Evolutionary conservation across 2,113 vertebrate genomes (phyloP), one percentile per base, ranked within the genome.

Genomic region (Lampris incognitus): DNA sequence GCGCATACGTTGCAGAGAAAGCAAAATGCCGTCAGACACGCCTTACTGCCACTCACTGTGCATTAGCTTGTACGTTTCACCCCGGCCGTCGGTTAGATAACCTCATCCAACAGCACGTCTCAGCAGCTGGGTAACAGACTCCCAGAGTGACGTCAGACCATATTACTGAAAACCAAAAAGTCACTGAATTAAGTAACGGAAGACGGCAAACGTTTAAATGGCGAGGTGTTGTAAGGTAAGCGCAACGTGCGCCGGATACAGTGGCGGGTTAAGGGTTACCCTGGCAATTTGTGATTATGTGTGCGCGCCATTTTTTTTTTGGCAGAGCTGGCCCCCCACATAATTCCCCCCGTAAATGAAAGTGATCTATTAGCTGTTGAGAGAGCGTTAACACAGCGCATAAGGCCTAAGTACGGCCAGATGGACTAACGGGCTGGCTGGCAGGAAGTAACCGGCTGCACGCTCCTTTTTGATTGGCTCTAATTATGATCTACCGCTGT

Each of bases 401-500:
- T 85, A 83, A 74, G 72, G 74, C 76, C 75, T 66, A 64, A 80
- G 74, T 66, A 50, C 2, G 66, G 78, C 82, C 91, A 92, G 88
- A 92, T 91, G 90, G 90, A 91, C 87, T 52, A 72, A 85, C 80
- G 79, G 80, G 67, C 78, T 81, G 78, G 64, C 81, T 79, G 87
- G 85, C 85, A 88, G 85, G 86, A 89, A 88, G 85, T 87, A 89
- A 88, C 88, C 85, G 82, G 80, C 86, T 82, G 72, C 49, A 85
- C 56, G 72, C 85, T 84, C 82, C 78, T 81, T 85, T 89, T 82
- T 92, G 87, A 93, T 89, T 88, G 90, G 89, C 86, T 89, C 80
- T 92, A 92, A 91, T 91, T 89, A 88, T 89, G 89, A 93, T 92
- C 85, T 79, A 91, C 85, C 61, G 82, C 82, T 46, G 74, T 55